Conservation (phyloP, 2,888 invertebrate genomes). For the Chironomus tentans region DNA sequence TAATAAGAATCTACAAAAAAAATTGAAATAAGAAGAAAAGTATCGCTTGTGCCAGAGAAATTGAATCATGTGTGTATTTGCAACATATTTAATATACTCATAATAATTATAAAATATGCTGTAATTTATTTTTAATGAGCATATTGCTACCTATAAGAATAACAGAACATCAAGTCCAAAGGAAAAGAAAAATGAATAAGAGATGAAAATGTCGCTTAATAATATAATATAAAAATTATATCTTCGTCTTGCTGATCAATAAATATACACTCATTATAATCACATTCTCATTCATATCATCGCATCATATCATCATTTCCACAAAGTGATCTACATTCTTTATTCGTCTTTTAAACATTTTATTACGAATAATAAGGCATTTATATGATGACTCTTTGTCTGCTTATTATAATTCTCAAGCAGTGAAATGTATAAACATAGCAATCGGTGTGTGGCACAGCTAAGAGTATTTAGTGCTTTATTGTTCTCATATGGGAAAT, state of each 20-base stretch:
- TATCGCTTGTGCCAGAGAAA: constrained; percentile 22
- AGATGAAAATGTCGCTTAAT: neutral
- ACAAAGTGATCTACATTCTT: neutral
- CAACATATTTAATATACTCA: neutral
- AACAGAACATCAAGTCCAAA: neutral
- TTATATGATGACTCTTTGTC: too few species aligned
- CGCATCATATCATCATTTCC: neutral
- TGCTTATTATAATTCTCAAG: too few species aligned
- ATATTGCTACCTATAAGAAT: neutral
- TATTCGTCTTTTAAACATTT: neutral
- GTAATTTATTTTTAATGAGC: constrained; percentile 24
- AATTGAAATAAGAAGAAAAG: neutral
- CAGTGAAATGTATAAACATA: too few species aligned
- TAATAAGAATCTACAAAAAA: neutral
- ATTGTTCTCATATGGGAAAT: too few species aligned
- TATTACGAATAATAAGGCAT: too few species aligned
- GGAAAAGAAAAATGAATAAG: neutral
- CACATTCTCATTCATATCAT: neutral
- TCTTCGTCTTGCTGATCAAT: neutral
- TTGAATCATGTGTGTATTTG: neutral
- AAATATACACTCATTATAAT: neutral
- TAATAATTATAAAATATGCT: neutral
- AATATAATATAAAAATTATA: neutral
- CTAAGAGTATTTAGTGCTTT: too few species aligned
- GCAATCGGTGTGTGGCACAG: too few species aligned